A percentile compares a stretch with the other conserved stretches of the same genome.
Evolutionary conservation across 2,888 invertebrate species (phyloP).

Genomic region (Drepanosiphum platanoidis): DNA sequence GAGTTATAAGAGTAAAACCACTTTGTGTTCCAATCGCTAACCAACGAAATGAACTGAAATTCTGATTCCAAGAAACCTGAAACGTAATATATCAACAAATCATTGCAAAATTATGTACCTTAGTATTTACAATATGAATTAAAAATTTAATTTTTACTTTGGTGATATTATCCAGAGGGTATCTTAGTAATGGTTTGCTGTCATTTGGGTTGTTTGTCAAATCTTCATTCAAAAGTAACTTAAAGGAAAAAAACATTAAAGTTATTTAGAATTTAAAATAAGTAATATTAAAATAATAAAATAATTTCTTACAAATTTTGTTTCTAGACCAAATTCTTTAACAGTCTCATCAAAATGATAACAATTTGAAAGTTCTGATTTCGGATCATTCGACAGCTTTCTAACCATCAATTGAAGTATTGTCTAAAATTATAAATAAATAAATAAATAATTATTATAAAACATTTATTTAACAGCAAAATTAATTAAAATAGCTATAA

Average conservation of each 20-base stretch:
- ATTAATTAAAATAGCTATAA: no score
- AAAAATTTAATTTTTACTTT: conserved; percentile 34
- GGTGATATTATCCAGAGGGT: conserved; percentile 50
- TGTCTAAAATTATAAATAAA: conserved; percentile 32
- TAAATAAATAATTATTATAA: no score
- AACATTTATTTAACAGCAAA: no score
- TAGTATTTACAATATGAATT: background rate
- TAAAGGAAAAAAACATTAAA: background rate
- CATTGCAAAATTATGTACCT: background rate
- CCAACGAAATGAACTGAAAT: conserved; percentile 63
- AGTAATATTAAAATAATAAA: background rate
- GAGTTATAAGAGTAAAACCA: conserved; percentile 62
- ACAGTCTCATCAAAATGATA: conserved; percentile 29
- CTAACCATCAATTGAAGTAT: conserved; percentile 27
- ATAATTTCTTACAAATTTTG: conserved; percentile 19
- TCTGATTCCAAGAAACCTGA: conserved; percentile 63
- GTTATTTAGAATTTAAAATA: background rate
- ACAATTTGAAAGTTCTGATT: conserved; percentile 18
- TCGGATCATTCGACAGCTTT: conserved; percentile 5
- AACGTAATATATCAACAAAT: conserved; percentile 23
- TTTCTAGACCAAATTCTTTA: conserved; percentile 42
- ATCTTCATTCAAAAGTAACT: conserved; percentile 4
- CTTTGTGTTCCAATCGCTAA: conserved; percentile 63
- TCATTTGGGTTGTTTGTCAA: background rate
- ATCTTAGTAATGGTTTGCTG: conserved; percentile 45